Percentiles rank a stretch among this genome's conserved stretches.
phyloP scores from a whole-genome alignment of 2,888 invertebrate genomes.

The Melanargia galathea region DNA sequence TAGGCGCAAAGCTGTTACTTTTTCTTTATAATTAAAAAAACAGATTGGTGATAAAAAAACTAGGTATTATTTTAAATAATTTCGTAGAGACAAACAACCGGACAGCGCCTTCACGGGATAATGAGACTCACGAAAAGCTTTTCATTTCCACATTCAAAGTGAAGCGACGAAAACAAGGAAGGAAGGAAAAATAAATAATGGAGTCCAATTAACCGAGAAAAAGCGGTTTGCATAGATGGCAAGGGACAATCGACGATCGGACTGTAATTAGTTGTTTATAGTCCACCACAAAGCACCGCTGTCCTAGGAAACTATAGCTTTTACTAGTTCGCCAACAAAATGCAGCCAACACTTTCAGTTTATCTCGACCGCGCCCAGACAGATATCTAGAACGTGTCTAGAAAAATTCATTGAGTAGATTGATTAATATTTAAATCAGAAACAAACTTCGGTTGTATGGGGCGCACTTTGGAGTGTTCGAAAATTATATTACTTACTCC shows the following conservation, averaged over 20 bases:
- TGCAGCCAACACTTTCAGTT: too few relatives aligned
- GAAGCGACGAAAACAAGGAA: constrained; percentile 55
- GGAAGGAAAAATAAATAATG: constrained; percentile 63
- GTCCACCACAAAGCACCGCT: too few relatives aligned
- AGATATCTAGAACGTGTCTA: too few relatives aligned
- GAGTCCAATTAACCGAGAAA: constrained; percentile 63
- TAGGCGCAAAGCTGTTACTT: not conserved
- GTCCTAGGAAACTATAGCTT: not conserved
- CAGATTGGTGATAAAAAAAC: not conserved
- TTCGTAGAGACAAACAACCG: constrained; percentile 21
- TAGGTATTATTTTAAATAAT: constrained; percentile 1
- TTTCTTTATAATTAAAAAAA: not conserved
- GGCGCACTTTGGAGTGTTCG: too few relatives aligned
- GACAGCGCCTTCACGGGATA: constrained; percentile 31
- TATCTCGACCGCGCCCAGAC: too few relatives aligned
- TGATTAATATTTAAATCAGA: too few relatives aligned
- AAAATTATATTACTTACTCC: too few relatives aligned
- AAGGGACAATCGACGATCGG: constrained; percentile 39
- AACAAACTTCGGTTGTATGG: too few relatives aligned
- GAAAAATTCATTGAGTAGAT: too few relatives aligned
- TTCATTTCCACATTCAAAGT: constrained; percentile 56
- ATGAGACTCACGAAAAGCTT: constrained; percentile 48
- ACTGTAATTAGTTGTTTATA: constrained; percentile 27
- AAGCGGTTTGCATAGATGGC: constrained; percentile 31
- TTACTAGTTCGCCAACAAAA: not conserved